Conservation (phyloP, 2,113 vertebrate genomes). For the Tiliqua scincoides region DNA sequence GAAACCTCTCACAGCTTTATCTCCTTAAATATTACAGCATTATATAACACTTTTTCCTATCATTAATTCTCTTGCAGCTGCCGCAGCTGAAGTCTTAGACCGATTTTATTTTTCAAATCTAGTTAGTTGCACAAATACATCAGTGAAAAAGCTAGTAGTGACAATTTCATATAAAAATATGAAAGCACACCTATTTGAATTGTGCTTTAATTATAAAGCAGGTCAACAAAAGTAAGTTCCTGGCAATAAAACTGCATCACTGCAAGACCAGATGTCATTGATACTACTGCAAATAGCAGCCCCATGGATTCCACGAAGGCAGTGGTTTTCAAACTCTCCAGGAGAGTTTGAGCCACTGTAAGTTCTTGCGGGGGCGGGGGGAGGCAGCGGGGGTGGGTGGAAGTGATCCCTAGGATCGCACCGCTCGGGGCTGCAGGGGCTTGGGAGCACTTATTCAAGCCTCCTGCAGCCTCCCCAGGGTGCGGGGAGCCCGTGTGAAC, state of each 20-base stretch:
- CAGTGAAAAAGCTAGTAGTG: background rate
- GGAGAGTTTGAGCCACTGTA: no score
- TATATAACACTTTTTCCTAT: constrained; percentile 39
- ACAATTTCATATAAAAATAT: background rate
- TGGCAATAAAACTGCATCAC: background rate
- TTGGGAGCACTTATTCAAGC: no score
- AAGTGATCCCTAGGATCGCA: no score
- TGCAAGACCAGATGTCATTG: background rate
- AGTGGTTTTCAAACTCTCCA: no score
- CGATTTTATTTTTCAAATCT: background rate
- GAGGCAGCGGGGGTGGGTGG: no score
- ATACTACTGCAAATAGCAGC: background rate
- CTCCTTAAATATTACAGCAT: constrained; percentile 29
- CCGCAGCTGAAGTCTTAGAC: background rate
- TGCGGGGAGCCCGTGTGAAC: no score
- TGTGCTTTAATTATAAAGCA: background rate
- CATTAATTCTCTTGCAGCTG: constrained; percentile 20
- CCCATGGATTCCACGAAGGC: no score
- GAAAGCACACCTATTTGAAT: background rate
- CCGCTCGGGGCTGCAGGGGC: no score
- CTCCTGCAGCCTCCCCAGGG: no score
- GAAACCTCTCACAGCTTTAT: constrained; percentile 51
- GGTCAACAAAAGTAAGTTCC: background rate
- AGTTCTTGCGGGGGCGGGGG: no score
- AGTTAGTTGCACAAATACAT: background rate